Evolutionary conservation across 1,140 invertebrate genomes (phyloP).

Genomic region (Eubasilissa regina): DNA sequence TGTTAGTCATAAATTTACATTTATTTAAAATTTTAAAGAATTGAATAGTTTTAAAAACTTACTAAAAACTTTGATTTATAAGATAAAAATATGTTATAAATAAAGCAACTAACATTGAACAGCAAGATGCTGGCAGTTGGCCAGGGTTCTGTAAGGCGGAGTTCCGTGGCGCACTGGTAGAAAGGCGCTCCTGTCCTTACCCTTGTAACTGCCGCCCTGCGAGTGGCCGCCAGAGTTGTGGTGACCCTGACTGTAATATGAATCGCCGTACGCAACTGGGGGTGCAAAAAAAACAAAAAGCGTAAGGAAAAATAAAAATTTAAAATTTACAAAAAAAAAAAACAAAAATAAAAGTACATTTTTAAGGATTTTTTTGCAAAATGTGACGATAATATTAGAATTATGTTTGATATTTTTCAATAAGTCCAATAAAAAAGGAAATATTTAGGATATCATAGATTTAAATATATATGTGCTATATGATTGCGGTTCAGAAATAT

Average conservation of each 20-base stretch:
- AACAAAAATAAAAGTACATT: constrained; percentile 23
- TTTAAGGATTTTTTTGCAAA: neutral
- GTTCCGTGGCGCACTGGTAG: constrained; percentile 70
- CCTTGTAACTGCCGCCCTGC: constrained; percentile 58
- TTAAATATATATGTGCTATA: too few species aligned
- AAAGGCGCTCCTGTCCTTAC: constrained; percentile 70
- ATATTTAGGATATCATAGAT: too few species aligned
- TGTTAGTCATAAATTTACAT: too few species aligned
- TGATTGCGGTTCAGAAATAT: too few species aligned
- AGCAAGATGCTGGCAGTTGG: constrained; percentile 77
- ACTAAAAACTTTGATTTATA: constrained; percentile 41
- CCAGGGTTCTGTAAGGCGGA: constrained; percentile 73
- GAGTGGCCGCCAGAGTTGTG: neutral
- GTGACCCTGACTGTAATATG: constrained; percentile 50
- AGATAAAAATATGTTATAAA: constrained; percentile 52
- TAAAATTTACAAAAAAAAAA: too few species aligned
- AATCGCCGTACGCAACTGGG: constrained; percentile 51
- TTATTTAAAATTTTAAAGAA: too few species aligned
- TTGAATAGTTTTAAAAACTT: too few species aligned
- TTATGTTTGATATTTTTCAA: neutral
- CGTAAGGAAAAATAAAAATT: constrained; percentile 46
- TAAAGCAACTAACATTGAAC: constrained; percentile 74
- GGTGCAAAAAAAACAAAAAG: constrained; percentile 48
- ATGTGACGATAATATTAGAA: neutral
- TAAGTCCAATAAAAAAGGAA: neutral